Evolutionary conservation across 2,113 vertebrate genomes (phyloP).

Genomic region (Prietella phreatophila): DNA sequence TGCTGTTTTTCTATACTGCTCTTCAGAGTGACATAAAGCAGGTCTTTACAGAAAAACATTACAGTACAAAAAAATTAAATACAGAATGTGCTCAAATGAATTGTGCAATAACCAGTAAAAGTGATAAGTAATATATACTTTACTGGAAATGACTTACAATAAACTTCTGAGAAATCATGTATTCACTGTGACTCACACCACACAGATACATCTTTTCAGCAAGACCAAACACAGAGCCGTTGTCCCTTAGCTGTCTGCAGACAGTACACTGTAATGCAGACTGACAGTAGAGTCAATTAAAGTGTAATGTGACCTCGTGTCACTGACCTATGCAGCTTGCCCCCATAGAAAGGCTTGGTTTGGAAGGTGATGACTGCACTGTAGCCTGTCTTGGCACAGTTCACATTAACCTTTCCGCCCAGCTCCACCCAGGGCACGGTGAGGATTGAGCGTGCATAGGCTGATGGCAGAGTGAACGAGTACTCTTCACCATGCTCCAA

Average conservation of each 20-base stretch:
- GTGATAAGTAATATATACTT: neutral
- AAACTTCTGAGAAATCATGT: neutral
- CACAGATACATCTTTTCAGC: neutral
- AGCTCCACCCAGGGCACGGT: conserved; percentile 98
- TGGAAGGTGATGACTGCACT: conserved; percentile 96
- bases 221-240: neutral
- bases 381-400: conserved; percentile 89
- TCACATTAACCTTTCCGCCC: conserved; percentile 92
- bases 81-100: neutral
- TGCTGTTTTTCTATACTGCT: neutral
- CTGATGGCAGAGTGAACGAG: conserved; percentile 90
- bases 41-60: neutral
- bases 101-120: neutral
- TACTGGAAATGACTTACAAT: neutral
- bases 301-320: conserved; percentile 29
- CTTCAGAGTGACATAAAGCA: neutral
- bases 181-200: neutral
- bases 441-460: conserved; percentile 94
- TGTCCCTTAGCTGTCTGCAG: neutral
- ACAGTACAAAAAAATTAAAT: neutral
- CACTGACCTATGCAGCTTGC: conserved; percentile 90
- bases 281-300: conserved; percentile 19
- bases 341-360: conserved; percentile 97
- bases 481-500: conserved; percentile 94
- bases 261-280: conserved; percentile 22